Conservation (phyloP, 2,797 vertebrate species). For the Phoxinus dragarum region DNA sequence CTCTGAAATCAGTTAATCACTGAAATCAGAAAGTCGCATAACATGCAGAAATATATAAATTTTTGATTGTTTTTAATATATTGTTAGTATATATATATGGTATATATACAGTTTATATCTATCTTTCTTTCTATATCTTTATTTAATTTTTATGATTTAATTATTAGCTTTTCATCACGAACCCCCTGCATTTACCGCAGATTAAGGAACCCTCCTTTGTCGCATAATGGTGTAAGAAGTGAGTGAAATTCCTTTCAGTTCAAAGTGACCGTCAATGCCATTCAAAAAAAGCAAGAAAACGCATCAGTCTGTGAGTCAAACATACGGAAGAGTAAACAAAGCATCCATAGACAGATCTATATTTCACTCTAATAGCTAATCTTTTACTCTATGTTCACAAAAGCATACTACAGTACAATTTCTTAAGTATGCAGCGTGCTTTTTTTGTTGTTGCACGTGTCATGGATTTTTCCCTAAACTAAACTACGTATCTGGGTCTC, state of each 20-base stretch:
- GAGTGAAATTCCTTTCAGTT: slow-evolving; percentile 3
- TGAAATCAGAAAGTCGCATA: no score
- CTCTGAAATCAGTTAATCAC: background rate
- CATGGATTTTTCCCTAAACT: no score
- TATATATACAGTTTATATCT: no score
- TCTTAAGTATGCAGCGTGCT: background rate
- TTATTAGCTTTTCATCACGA: background rate
- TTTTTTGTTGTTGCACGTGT: background rate
- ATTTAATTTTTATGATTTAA: background rate
- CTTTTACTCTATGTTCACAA: background rate
- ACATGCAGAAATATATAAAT: no score
- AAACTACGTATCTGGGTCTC: no score
- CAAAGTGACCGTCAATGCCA: background rate
- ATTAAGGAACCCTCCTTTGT: background rate
- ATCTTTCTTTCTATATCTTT: no score
- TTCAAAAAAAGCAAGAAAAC: background rate
- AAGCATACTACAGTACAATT: background rate
- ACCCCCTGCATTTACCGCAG: no score
- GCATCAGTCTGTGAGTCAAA: background rate
- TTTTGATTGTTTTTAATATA: background rate
- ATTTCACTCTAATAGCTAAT: background rate
- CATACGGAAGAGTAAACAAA: background rate
- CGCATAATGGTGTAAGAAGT: background rate
- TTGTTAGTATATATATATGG: background rate
- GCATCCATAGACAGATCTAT: background rate